These are phyloP conservation scores for Ichneumon xanthorius DNA, from an alignment of 2,888 invertebrate species.

Conservation along the genomic window DNA sequence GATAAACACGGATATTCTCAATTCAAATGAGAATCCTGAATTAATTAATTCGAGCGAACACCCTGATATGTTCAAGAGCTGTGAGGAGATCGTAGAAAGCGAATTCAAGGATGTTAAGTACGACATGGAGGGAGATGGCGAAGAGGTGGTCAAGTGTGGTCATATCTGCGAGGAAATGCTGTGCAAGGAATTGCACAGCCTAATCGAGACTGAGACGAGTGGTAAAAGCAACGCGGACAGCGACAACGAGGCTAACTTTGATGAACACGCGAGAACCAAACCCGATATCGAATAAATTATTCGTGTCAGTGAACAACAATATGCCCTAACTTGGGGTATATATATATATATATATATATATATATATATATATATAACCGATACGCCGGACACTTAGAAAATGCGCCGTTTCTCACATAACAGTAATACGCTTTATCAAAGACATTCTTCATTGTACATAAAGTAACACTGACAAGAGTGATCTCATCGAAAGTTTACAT, in stretches of 20 bases:
- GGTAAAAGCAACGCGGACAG: conserved; percentile 66
- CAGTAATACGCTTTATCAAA: conserved; percentile 47
- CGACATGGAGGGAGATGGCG: conserved; percentile 72
- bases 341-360: background rate
- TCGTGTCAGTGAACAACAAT: no score
- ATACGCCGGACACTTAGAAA: conserved; percentile 36
- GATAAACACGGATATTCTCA: conserved; percentile 81
- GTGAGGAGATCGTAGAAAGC: conserved; percentile 79
- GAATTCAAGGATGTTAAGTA: conserved; percentile 76
- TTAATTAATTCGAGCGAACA: conserved; percentile 76
- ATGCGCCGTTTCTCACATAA: conserved; percentile 21
- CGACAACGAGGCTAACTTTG: conserved; percentile 62
- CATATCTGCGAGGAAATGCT: conserved; percentile 80
- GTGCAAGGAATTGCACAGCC: conserved; percentile 80
- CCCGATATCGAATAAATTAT: conserved; percentile 44
- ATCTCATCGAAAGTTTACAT: conserved; percentile 48
- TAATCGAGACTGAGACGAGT: conserved; percentile 79
- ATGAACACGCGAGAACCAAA: conserved; percentile 56
- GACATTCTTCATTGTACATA: conserved; percentile 66
- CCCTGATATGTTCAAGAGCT: conserved; percentile 81
- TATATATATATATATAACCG: background rate
- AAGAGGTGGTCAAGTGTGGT: conserved; percentile 75
- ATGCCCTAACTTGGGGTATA: background rate
- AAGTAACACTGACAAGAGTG: conserved; percentile 28
- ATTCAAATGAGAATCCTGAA: conserved; percentile 81